These are phyloP conservation scores for Wiebesia pumilae DNA, from an alignment of 1,140 invertebrate species.

Conservation along the genomic window DNA sequence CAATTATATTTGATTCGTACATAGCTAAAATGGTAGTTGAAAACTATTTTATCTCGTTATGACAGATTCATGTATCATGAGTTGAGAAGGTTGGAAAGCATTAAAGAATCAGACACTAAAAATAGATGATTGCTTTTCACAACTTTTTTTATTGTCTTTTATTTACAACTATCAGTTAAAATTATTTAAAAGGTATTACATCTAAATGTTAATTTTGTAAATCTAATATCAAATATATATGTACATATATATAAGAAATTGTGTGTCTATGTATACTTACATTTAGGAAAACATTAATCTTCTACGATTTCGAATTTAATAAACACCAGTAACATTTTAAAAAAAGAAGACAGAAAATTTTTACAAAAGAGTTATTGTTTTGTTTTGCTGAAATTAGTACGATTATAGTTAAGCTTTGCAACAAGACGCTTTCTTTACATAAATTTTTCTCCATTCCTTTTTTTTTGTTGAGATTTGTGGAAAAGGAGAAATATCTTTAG, in stretches of 20 bases:
- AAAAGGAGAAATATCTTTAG: constrained; percentile 44
- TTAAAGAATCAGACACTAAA: not conserved
- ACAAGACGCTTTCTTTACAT: constrained; percentile 33
- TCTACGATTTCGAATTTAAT: not conserved
- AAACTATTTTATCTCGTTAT: constrained; percentile 18
- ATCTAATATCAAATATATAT: not conserved
- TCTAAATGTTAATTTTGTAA: not conserved
- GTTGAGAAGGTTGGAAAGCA: constrained; percentile 7
- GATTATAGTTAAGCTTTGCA: constrained; percentile 32
- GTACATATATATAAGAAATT: not conserved
- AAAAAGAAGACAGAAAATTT: constrained; percentile 11
- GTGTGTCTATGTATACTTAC: no score
- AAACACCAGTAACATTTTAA: not conserved
- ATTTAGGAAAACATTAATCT: not conserved
- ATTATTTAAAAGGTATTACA: not conserved
- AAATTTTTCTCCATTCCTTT: not conserved
- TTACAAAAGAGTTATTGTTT: not conserved
- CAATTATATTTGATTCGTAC: constrained; percentile 24
- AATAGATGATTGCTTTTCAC: not conserved
- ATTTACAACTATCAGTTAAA: not conserved
- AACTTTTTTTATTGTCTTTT: not conserved
- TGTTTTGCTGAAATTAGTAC: constrained; percentile 17
- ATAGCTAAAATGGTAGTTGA: constrained; percentile 27
- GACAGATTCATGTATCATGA: not conserved
- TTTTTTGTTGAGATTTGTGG: constrained; percentile 34